phyloP scores from a whole-genome alignment of 2,888 invertebrate species.

The Drosophila gaucha region DNA sequence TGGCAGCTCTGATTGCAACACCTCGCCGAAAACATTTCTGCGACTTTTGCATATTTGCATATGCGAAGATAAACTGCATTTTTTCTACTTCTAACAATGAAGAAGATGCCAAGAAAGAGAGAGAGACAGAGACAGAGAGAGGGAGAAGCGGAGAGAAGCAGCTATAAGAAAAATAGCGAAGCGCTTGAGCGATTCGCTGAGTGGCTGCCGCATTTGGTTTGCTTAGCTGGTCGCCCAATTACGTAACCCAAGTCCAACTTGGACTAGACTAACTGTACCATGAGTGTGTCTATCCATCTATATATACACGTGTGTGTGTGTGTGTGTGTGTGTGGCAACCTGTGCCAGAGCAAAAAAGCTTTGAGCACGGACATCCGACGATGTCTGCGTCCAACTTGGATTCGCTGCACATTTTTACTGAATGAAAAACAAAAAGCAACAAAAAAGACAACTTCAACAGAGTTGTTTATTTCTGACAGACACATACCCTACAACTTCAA shows the following conservation, averaged over 20 bases:
- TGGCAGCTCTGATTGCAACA: constrained; percentile 55
- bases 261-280: constrained; percentile 54
- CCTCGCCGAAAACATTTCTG: constrained; percentile 20
- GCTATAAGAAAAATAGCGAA: constrained; percentile 41
- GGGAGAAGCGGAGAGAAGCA: neutral
- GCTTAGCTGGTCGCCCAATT: constrained; percentile 66
- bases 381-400: constrained; percentile 37
- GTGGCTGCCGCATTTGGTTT: constrained; percentile 58
- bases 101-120: neutral
- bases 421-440: constrained; percentile 36
- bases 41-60: constrained; percentile 28
- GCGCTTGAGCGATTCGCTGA: constrained; percentile 69
- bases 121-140: neutral
- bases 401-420: constrained; percentile 52
- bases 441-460: constrained; percentile 19
- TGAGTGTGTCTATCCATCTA: constrained; percentile 28
- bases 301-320: constrained; percentile 12
- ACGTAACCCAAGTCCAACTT: constrained; percentile 72
- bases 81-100: neutral
- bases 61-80: constrained; percentile 26
- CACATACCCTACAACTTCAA: constrained; percentile 18
- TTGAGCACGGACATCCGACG: constrained; percentile 62
- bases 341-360: constrained; percentile 47
- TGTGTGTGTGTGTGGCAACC: constrained; percentile 56
- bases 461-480: constrained; percentile 17